Conservation (phyloP, 1,140 invertebrate species). For the Hycleus phaleratus region DNA sequence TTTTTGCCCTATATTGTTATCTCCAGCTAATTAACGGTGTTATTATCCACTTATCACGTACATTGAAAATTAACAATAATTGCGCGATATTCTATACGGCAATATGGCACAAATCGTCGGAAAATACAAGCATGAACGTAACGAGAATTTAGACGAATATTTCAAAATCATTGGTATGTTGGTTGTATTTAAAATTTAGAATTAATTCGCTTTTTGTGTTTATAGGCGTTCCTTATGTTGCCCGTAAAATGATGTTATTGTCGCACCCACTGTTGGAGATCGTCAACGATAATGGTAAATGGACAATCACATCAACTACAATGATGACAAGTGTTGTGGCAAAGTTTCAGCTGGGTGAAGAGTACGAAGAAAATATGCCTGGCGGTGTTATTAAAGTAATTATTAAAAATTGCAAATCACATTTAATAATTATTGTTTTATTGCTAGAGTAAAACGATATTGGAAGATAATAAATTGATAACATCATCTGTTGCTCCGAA, state of each 20-base stretch:
- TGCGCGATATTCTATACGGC: background rate
- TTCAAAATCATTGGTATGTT: constrained; percentile 51
- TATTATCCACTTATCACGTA: constrained; percentile 3
- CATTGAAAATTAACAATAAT: background rate
- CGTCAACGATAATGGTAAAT: constrained; percentile 43
- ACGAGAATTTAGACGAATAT: constrained; percentile 54
- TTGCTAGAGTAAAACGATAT: constrained; percentile 47
- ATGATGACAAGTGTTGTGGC: constrained; percentile 41
- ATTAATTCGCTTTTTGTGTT: constrained; percentile 10
- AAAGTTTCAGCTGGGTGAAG: constrained; percentile 45
- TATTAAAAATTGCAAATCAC: constrained; percentile 20
- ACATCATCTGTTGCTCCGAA: constrained; percentile 46
- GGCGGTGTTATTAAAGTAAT: constrained; percentile 30
- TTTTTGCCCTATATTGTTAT: too few relatives aligned
- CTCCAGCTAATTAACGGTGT: too few relatives aligned
- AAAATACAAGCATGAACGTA: constrained; percentile 54
- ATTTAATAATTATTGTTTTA: constrained; percentile 28
- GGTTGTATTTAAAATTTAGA: constrained; percentile 29
- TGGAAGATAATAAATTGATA: constrained; percentile 46
- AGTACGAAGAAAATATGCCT: constrained; percentile 48
- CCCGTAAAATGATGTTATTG: constrained; percentile 54
- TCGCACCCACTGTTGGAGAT: constrained; percentile 53
- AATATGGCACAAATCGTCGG: constrained; percentile 40
- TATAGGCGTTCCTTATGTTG: constrained; percentile 45
- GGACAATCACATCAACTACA: constrained; percentile 50